phyloP scores from a whole-genome alignment of 1,140 invertebrate species.

The Trypoxylus dichotomus region DNA sequence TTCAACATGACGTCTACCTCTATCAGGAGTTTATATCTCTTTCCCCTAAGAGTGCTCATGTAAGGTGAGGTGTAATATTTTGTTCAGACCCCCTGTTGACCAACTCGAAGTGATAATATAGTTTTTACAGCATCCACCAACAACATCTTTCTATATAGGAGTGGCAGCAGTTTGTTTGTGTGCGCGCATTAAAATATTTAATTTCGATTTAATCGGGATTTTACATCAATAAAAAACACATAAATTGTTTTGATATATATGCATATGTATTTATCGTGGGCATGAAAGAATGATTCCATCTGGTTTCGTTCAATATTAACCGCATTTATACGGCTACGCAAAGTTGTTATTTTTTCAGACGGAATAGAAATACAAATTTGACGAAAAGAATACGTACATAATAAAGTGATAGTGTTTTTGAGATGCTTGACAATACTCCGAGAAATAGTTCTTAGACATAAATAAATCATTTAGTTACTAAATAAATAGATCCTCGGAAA shows the following conservation, averaged over 20 bases:
- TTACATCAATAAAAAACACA: slow-evolving; percentile 48
- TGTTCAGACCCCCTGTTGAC: slow-evolving; percentile 38
- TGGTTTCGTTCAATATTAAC: neutral
- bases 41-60: slow-evolving; percentile 29
- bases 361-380: neutral
- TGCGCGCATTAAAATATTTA: slow-evolving; percentile 47
- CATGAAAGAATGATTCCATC: neutral
- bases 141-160: slow-evolving; percentile 35
- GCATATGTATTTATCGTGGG: neutral
- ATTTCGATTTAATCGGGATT: slow-evolving; percentile 48
- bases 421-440: too few species aligned
- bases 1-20: slow-evolving; percentile 33
- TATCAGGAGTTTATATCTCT: slow-evolving; percentile 27
- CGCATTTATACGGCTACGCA: neutral
- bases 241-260: slow-evolving; percentile 45
- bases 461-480: too few species aligned
- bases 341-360: neutral
- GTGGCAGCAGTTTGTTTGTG: slow-evolving; percentile 36
- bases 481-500: too few species aligned
- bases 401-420: too few species aligned
- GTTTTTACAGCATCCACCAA: slow-evolving; percentile 44
- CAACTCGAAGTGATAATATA: slow-evolving; percentile 46
- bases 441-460: too few species aligned
- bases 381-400: too few species aligned
- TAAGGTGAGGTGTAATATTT: slow-evolving; percentile 39